These are phyloP conservation scores for Margarornis squamiger DNA, from an alignment of 2,797 vertebrate genomes.

Conservation along the genomic window DNA sequence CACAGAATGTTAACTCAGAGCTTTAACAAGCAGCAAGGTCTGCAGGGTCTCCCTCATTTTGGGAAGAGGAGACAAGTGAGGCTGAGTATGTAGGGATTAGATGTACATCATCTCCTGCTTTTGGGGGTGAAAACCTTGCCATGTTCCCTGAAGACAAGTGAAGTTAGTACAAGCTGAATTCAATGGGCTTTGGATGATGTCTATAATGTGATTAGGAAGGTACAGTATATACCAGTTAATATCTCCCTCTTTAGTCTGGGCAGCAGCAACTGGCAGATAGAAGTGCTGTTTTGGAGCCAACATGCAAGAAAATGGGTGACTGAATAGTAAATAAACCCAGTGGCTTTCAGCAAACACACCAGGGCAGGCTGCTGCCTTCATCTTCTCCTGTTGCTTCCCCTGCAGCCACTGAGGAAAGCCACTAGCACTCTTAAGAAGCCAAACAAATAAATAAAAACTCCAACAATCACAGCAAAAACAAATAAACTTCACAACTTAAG, in stretches of 20 bases:
- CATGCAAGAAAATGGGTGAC: not conserved
- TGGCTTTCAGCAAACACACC: rapidly evolving
- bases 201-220: not conserved
- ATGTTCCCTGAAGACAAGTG: not conserved
- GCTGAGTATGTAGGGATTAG: not conserved
- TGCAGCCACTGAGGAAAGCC: not conserved
- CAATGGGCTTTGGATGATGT: not conserved
- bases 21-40: not conserved
- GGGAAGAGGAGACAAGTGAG: not conserved
- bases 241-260: not conserved
- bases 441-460: not conserved
- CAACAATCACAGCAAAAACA: not conserved
- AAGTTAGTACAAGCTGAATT: not conserved
- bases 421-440: not conserved
- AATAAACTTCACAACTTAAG: not conserved
- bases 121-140: not conserved
- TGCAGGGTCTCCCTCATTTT: not conserved
- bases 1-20: not conserved
- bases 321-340: not conserved
- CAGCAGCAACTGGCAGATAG: not conserved
- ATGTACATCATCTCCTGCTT: not conserved
- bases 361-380: not conserved
- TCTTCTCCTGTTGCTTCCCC: not conserved
- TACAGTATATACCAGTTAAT: not conserved
- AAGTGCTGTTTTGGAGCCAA: not conserved